phyloP scores from a whole-genome alignment of 2,797 vertebrate species.

The Diceros bicornis region DNA sequence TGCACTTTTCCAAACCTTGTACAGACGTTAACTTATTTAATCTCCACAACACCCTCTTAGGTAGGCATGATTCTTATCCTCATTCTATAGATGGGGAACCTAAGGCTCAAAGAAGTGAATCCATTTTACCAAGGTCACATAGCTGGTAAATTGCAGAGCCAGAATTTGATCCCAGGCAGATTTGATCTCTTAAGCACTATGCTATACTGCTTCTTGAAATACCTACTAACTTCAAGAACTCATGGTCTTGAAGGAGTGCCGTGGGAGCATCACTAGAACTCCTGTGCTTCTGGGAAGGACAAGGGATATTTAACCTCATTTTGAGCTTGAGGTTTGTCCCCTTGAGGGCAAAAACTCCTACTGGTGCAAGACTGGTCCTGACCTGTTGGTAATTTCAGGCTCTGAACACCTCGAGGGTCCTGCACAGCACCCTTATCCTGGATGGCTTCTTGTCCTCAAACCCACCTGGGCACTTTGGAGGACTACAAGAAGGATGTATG shows the following conservation, averaged over 20 bases:
- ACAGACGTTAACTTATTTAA: neutral
- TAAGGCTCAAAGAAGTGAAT: constrained; percentile 2
- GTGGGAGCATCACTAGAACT: neutral
- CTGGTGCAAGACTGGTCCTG: neutral
- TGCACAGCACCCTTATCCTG: neutral
- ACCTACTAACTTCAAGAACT: neutral
- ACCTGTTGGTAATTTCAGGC: neutral
- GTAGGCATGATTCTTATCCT: neutral
- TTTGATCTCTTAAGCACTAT: neutral
- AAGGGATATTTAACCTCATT: neutral
- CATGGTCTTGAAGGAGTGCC: neutral
- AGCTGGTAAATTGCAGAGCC: neutral
- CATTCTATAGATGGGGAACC: neutral
- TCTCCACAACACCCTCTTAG: neutral
- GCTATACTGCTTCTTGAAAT: neutral
- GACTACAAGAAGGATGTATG: neutral
- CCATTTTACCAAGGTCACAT: neutral
- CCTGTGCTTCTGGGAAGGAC: neutral
- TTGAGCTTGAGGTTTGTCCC: neutral
- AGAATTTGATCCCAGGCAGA: neutral
- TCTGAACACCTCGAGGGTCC: neutral
- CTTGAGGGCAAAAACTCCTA: neutral
- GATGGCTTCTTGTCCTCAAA: constrained; percentile 37
- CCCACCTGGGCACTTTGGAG: neutral
- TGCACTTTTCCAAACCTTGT: neutral